These are phyloP conservation scores for Alauda arvensis DNA, from an alignment of 2,797 vertebrate genomes.

Conservation along the genomic window DNA sequence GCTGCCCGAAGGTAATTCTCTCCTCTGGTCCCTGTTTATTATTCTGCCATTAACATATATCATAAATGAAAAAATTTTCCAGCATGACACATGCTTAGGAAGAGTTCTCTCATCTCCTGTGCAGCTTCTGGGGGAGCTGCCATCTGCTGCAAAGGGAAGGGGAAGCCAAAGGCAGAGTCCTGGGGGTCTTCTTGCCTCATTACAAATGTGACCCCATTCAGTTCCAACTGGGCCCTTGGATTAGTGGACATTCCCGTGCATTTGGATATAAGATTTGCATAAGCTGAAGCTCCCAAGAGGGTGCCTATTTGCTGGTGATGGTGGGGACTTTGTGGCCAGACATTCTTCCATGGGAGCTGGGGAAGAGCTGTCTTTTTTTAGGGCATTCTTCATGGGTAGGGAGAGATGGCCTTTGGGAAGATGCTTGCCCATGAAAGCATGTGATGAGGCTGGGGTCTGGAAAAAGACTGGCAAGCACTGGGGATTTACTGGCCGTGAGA, in stretches of 20 bases:
- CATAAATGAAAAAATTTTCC: not conserved
- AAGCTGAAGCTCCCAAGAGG: not conserved
- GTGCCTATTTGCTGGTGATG: accelerated
- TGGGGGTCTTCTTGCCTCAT: not conserved
- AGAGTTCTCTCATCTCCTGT: not conserved
- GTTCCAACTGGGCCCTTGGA: not conserved
- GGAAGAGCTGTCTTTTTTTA: not conserved
- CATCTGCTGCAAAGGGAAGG: not conserved
- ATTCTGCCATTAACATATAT: not conserved
- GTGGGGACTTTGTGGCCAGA: not conserved
- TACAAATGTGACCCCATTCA: not conserved
- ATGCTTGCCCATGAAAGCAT: not conserved
- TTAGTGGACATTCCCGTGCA: accelerated
- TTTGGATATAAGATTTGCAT: not conserved
- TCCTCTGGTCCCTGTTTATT: not conserved
- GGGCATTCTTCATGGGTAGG: not conserved
- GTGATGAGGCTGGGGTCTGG: not conserved
- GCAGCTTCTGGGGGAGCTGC: not conserved
- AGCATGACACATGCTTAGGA: not conserved
- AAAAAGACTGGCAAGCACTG: not conserved
- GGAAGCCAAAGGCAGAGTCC: not conserved
- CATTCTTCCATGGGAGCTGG: not conserved
- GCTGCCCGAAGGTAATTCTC: not conserved
- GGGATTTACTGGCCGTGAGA: slow-evolving; percentile 31
- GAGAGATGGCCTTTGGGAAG: not conserved